phyloP scores from a whole-genome alignment of 2,113 vertebrate species.

The Dromas ardeola region DNA sequence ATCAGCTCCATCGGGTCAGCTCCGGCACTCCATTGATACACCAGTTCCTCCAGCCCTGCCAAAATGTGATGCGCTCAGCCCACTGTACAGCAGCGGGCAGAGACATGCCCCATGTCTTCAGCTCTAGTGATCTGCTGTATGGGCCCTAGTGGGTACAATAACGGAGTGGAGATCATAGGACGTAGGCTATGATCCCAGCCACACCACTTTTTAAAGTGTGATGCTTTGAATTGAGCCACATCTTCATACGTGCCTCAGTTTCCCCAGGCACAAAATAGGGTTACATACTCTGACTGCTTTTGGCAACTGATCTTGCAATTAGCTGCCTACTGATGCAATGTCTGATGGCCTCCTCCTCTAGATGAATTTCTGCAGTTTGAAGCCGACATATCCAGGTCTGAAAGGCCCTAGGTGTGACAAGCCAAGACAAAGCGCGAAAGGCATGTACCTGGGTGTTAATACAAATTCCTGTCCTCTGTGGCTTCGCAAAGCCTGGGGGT shows the following conservation, averaged over 20 bases:
- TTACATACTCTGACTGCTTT: not conserved
- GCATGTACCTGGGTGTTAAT: not conserved
- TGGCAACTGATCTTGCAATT: not conserved
- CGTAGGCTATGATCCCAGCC: not conserved
- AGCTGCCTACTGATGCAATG: not conserved
- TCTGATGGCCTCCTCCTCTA: not conserved
- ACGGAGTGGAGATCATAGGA: not conserved
- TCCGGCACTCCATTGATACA: not conserved
- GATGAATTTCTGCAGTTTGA: not conserved
- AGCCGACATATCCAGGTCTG: not conserved
- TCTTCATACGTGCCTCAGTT: not conserved
- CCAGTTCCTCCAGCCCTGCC: not conserved
- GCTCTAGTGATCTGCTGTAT: not conserved
- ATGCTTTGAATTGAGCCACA: not conserved
- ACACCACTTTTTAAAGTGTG: not conserved
- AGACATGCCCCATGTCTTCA: not conserved
- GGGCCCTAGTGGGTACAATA: not conserved
- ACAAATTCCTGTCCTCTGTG: not conserved
- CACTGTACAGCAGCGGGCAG: not conserved
- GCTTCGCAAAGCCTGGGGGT: not conserved
- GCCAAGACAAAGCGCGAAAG: not conserved
- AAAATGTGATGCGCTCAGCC: not conserved
- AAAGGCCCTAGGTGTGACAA: not conserved
- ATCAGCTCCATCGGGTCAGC: not conserved
- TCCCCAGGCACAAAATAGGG: not conserved